Base-by-base conservation (phyloP, 2,888 invertebrate species). In the Leistus spinibarbis region DNA sequence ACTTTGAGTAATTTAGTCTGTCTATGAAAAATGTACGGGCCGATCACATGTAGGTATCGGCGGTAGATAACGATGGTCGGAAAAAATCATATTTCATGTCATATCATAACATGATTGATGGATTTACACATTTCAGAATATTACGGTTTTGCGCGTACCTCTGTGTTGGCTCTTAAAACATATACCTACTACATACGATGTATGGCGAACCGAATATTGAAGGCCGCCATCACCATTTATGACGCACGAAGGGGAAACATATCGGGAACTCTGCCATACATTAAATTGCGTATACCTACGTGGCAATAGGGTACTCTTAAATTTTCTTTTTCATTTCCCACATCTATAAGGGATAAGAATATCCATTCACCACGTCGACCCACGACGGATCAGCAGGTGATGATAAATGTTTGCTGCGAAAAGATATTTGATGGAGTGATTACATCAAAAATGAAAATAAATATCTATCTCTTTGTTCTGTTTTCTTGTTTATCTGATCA, bases 231-330 rank as follows among this genome's bases (percentile, higher is more conserved):
- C 24, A 24, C 24, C 7, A 24, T 24, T 24, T 24, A 24, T 7
- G 24, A 24, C 7, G 24, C 7, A 40, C 40, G 40, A 7, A 40
- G 7, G 7, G 7, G 7, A 24, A 24, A 7, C 24, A 24, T 24
- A 40, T 13, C 40, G 3, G 40, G 0, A 10, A 2, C 40, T 40
- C 13, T 40, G 10, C 40, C 24, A 56, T 56, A 23, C 72, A 72
- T 65, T 72, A 65, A 60, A 64, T 72, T 72, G 66, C 66, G 57
- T 66, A n/a, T n/a, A n/a, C n/a, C n/a, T n/a, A 66, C 40, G 66
- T 57, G 66, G 40, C n/a, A 56, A 23, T 56, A 27, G 65, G 13
- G 22, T 57, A 71, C 63, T 54, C 56, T 65, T 65, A 72, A 72
- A 65, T 64, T 64, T 72, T 72, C 64, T 20, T 64, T 72, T 72